A percentile compares a stretch with the other conserved stretches of the same genome.
phyloP scores from a whole-genome alignment of 1,140 invertebrate species.

The Mya arenaria region DNA sequence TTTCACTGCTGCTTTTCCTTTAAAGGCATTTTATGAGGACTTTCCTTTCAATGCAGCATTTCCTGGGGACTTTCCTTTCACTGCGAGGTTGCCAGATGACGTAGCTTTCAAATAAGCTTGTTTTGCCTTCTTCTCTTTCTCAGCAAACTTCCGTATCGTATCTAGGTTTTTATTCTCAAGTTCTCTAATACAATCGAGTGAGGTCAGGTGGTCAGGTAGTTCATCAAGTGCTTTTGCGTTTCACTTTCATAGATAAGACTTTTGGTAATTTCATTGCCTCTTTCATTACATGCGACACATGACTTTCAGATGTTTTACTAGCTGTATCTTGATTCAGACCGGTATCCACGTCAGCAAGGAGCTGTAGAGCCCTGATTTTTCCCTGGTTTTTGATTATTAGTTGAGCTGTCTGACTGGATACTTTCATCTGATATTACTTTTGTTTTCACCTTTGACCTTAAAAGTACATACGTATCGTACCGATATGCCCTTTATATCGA shows the following conservation, averaged over 20 bases:
- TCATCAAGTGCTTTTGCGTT: slow-evolving; percentile 20
- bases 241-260: neutral
- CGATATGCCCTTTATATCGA: slow-evolving; percentile 40
- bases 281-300: slow-evolving; percentile 20
- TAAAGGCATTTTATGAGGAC: neutral
- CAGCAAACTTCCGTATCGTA: slow-evolving; percentile 36
- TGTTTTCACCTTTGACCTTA: slow-evolving; percentile 21
- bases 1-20: neutral
- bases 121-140: slow-evolving; percentile 27
- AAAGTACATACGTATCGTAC: slow-evolving; percentile 46
- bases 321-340: neutral
- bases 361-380: neutral
- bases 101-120: slow-evolving; percentile 12
- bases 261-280: neutral
- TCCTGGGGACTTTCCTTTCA: neutral
- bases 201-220: slow-evolving; percentile 17
- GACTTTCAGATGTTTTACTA: neutral
- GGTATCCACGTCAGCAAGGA: neutral
- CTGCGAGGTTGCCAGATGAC: neutral
- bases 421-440: slow-evolving; percentile 1
- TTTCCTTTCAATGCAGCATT: slow-evolving; percentile 66
- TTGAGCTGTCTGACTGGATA: neutral
- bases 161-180: slow-evolving; percentile 36
- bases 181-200: slow-evolving; percentile 26
- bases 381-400: neutral